Conservation (phyloP, 2,797 vertebrate species). For the Echeneis naucrates region DNA sequence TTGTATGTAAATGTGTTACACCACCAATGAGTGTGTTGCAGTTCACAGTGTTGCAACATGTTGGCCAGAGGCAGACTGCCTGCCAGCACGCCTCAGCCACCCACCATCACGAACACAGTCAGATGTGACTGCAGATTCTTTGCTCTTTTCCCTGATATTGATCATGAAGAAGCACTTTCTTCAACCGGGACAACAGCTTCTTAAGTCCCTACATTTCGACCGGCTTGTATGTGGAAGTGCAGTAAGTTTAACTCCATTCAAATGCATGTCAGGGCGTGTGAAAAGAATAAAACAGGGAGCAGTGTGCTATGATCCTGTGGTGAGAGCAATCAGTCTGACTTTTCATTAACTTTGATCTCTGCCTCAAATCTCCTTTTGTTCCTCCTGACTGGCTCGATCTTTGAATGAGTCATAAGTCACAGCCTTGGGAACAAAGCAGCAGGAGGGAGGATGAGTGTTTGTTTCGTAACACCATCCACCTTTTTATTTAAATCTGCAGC, state of each 20-base stretch:
- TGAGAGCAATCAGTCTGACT: conserved; percentile 35
- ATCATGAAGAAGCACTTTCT: conserved; percentile 31
- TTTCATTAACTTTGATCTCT: conserved; percentile 58
- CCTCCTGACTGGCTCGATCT: conserved; percentile 59
- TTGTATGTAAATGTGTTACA: conserved; percentile 68
- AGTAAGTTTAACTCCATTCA: conserved; percentile 19
- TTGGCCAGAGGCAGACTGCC: conserved; percentile 58
- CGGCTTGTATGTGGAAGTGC: conserved; percentile 1
- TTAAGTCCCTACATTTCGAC: conserved; percentile 7
- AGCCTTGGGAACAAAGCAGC: conserved; percentile 43
- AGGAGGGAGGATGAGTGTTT: conserved; percentile 47
- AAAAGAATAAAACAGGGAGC: conserved; percentile 13
- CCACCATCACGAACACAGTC: conserved; percentile 41
- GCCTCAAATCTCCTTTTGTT: conserved; percentile 56
- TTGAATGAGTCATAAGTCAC: conserved; percentile 66
- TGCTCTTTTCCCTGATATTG: conserved; percentile 42
- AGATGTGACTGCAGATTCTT: conserved; percentile 35
- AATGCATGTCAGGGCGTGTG: not conserved
- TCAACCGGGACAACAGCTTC: conserved; percentile 10
- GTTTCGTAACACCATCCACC: conserved; percentile 62
- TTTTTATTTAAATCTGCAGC: conserved; percentile 55
- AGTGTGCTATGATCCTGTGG: conserved; percentile 10
- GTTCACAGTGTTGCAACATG: conserved; percentile 60
- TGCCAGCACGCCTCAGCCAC: conserved; percentile 36
- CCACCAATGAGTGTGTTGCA: conserved; percentile 47